These are phyloP conservation scores for Haplochromis vanheusdeni DNA, from an alignment of 2,113 vertebrate genomes.

Conservation along the genomic window DNA sequence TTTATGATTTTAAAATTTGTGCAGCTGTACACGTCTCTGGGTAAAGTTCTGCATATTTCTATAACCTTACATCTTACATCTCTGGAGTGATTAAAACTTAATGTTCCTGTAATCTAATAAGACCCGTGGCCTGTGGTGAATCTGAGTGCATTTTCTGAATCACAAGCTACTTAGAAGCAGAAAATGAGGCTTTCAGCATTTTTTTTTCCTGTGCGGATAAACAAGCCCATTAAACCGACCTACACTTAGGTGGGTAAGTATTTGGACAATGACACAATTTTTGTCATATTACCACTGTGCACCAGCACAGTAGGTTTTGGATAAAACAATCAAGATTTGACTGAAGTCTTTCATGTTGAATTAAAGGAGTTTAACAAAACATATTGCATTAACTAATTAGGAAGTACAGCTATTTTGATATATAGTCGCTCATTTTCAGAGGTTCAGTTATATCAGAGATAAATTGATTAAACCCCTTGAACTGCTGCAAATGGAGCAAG, in stretches of 20 bases:
- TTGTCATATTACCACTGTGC: background rate
- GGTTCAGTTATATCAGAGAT: background rate
- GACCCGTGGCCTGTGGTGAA: background rate
- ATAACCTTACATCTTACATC: background rate
- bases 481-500: conserved; percentile 18
- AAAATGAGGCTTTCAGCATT: conserved; percentile 34
- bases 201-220: conserved; percentile 29
- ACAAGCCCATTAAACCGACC: conserved; percentile 40
- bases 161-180: background rate
- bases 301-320: background rate
- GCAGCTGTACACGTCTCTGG: background rate
- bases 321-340: background rate
- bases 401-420: background rate
- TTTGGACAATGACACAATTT: background rate
- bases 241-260: background rate
- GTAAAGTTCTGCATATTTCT: background rate
- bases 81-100: background rate
- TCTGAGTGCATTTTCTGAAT: conserved; percentile 1
- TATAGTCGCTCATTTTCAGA: background rate
- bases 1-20: background rate
- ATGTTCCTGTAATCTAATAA: conserved; percentile 34
- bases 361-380: background rate
- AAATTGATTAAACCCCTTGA: background rate
- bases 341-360: background rate
- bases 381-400: background rate